Base-by-base conservation (phyloP, 2,888 invertebrate genomes). In the Pristionchus exspectatus region DNA sequence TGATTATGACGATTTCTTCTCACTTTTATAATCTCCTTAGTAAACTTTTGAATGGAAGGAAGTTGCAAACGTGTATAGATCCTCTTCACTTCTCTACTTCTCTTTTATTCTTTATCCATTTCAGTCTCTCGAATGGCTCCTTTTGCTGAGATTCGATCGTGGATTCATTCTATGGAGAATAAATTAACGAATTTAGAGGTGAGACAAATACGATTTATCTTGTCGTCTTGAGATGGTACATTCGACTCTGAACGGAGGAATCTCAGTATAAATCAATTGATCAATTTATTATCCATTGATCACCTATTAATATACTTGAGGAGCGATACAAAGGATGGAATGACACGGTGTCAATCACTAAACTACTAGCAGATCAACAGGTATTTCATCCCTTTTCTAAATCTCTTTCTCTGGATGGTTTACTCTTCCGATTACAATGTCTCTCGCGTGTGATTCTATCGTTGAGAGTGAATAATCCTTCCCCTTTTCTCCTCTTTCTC, bases 141-240 rank as follows among this genome's bases (percentile, higher is more conserved):
- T n/a, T 83, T 83, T 18, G n/a, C 83, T n/a, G 83, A 83, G 83
- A 83, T 83, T 54, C 83, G 83, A 30, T n/a, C 83, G 14, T 83
- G 83, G 83, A 83, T 83, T 27, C 83, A 83, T 44, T 38, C 83
- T 21, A 33, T 83, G 83, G 83, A 83, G 33, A 33, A 44, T 16
- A 83, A 33, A 44, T 33, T 83, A 10, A 54, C 83, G 56, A 18
- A 12, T 50, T 50, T 50, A 50, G 44, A 50, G 44, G 44, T 50
- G 44, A 50, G 44, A 9, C 2, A 50, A 50, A 10, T 12, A 9
- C 0, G 44, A 50, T 50, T 50, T 50, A 50, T 50, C 44, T 50
- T 50, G 44, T 50, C 9, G 44, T 7, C 44, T 7, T 50, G 12
- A 50, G 44, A 9, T 50, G 44, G 9, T 9, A 50, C 38, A 38